These are phyloP conservation scores for Drosophila eugracilis DNA, from an alignment of 1,140 invertebrate genomes.

Conservation along the genomic window DNA sequence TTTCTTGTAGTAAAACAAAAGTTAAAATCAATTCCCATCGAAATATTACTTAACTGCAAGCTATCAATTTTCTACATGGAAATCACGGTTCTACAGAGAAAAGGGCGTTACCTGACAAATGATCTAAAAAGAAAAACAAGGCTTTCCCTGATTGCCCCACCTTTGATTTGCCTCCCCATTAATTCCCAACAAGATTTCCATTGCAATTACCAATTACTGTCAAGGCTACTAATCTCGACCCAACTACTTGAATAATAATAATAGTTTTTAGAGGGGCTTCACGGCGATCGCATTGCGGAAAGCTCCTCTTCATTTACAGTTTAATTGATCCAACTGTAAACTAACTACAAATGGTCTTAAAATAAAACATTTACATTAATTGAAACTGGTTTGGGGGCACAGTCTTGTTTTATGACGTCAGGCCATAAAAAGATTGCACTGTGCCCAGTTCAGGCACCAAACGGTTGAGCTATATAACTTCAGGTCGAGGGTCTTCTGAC, in stretches of 20 bases:
- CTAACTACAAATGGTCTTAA: slow-evolving; percentile 30
- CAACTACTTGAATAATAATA: not conserved
- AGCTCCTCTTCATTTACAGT: slow-evolving; percentile 1
- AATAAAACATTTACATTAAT: slow-evolving; percentile 21
- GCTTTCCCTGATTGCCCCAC: slow-evolving; percentile 9
- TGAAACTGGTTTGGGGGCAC: slow-evolving; percentile 15
- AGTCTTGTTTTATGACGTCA: slow-evolving; percentile 33
- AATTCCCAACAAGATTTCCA: slow-evolving; percentile 17
- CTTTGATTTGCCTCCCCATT: slow-evolving; percentile 24
- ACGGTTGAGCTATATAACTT: slow-evolving; percentile 26
- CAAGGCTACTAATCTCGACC: slow-evolving; percentile 1
- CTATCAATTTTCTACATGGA: not conserved
- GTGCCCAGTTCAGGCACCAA: slow-evolving; percentile 16
- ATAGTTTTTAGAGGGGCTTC: not conserved
- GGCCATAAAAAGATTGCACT: slow-evolving; percentile 19
- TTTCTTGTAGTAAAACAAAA: not conserved
- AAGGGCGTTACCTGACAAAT: slow-evolving; percentile 20
- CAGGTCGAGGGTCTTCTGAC: slow-evolving; percentile 23
- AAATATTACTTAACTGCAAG: slow-evolving; percentile 2
- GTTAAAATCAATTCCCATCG: not conserved
- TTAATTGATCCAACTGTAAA: slow-evolving; percentile 38
- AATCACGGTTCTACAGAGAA: not conserved
- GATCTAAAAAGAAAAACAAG: slow-evolving; percentile 10
- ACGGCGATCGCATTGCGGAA: slow-evolving; percentile 6
- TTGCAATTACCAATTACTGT: slow-evolving; percentile 31